These are phyloP conservation scores for Hexactinellida sp. DNA, from an alignment of 37 sponge, comb jelly and placozoan genomes.

Conservation along the genomic window DNA sequence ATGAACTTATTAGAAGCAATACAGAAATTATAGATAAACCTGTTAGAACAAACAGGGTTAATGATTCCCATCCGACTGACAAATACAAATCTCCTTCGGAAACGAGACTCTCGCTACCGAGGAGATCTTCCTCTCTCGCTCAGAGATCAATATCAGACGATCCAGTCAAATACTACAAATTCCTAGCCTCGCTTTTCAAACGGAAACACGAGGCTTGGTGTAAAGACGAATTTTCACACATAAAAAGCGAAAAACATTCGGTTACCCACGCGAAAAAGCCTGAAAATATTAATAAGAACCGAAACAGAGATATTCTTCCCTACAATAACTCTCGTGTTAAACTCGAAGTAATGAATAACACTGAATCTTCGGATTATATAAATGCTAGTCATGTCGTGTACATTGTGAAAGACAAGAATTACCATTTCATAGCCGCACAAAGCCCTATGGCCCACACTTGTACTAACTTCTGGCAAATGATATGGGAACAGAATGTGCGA, in stretches of 20 bases:
- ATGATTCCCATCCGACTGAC: not conserved
- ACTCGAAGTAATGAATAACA: constrained; percentile 50
- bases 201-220: not conserved
- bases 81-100: not conserved
- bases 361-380: constrained; percentile 67
- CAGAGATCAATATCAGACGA: constrained; percentile 1
- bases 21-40: not conserved
- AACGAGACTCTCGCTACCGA: not conserved
- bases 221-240: not conserved
- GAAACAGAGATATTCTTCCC: constrained; percentile 77
- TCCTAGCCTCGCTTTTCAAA: constrained; percentile 4
- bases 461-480: constrained; percentile 94
- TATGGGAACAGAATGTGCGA: constrained; percentile 61
- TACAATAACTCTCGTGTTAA: constrained; percentile 69
- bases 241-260: not conserved
- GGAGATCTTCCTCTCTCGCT: not conserved
- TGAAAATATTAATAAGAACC: constrained; percentile 56
- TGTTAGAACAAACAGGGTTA: not conserved
- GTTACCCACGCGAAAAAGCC: constrained; percentile 16
- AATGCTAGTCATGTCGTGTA: constrained; percentile 65
- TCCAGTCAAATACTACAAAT: constrained; percentile 5
- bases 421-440: constrained; percentile 54
- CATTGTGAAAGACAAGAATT: not conserved
- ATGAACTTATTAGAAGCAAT: not conserved
- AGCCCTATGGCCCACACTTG: constrained; percentile 71